Base-by-base conservation (phyloP, 1,140 invertebrate genomes). In the Danaus plexippus region DNA sequence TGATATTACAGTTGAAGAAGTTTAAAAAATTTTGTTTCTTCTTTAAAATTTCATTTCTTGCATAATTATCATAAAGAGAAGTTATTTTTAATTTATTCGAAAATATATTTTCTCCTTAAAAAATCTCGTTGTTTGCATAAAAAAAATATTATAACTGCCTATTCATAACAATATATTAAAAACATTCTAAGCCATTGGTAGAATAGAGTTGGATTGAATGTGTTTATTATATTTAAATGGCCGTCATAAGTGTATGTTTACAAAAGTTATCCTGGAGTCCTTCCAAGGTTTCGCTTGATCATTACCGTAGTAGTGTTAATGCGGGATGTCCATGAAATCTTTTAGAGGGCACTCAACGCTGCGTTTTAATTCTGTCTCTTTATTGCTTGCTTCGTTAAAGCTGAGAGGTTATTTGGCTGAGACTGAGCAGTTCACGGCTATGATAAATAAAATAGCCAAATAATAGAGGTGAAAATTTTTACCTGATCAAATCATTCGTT, bases 251-350 rank as follows among this genome's bases (percentile, higher is more conserved):
- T 1, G 51, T 65, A 67, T 80, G 75, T 82, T 82, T 82, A 81
- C 71, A 61, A 15, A n/a, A 71, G 67, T 61, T 71, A 69, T 56
- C 63, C 72, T 85, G 82, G 82, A 81, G 67, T 52, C 48, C 64
- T 59, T 82, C 82, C 80, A 85, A 80, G 75, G 75, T 80, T 76
- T 79, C 75, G 70, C 75, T 81, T 66, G 69, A 68, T 83, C 80
- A 82, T 85, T 82, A 83, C 57, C 66, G 67, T 53, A 64, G 64
- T 77, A 71, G 76, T 83, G 78, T 82, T 83, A 82, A 82, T 80
- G 71, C 69, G 48, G 71, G 70, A 73, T 79, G 77, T 67, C 77
- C 78, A 64, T 85, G 79, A 81, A 85, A 77, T 79, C 69, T 78
- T 75, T 76, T 76, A 73, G 69, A 74, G 73, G 64, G 70, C 59